A percentile compares a stretch with the other conserved stretches of the same genome.
Evolutionary conservation across 1,140 invertebrate genomes (phyloP).

Genomic region (Telenomus remus): DNA sequence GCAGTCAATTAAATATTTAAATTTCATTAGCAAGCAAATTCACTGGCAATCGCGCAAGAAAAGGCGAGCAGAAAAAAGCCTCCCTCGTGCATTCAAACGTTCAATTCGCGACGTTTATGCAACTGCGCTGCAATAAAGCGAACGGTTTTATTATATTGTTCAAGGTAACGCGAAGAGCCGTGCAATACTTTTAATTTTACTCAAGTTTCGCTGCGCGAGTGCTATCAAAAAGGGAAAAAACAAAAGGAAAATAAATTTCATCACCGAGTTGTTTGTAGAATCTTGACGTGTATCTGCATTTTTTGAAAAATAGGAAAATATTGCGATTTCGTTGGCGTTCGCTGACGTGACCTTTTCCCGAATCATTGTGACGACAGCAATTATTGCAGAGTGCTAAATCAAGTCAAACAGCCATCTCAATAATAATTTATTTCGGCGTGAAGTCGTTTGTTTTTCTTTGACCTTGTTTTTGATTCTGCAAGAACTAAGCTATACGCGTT

Average conservation of each 20-base stretch:
- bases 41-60: constrained; percentile 6
- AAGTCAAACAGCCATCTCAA: constrained; percentile 24
- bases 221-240: constrained; percentile 6
- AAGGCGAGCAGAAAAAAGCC: constrained; percentile 1
- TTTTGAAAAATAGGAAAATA: constrained; percentile 33
- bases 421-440: constrained; percentile 8
- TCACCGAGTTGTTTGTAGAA: constrained; percentile 36
- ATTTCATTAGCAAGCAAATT: constrained; percentile 15
- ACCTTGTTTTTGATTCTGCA: constrained; percentile 3
- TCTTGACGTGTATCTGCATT: constrained; percentile 18
- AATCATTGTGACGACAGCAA: not conserved
- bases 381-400: constrained; percentile 21
- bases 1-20: constrained; percentile 29
- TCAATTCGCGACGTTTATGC: constrained; percentile 33
- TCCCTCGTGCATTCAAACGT: constrained; percentile 11
- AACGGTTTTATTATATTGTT: constrained; percentile 36
- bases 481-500: constrained; percentile 7
- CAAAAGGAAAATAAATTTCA: constrained; percentile 47
- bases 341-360: constrained; percentile 27
- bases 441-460: not conserved
- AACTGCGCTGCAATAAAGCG: constrained; percentile 30
- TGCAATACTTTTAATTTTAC: constrained; percentile 39
- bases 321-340: constrained; percentile 20
- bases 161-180: constrained; percentile 19
- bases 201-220: constrained; percentile 18